Base-by-base conservation (phyloP, 2,888 invertebrate species). In the Monoplex corrugatus region DNA sequence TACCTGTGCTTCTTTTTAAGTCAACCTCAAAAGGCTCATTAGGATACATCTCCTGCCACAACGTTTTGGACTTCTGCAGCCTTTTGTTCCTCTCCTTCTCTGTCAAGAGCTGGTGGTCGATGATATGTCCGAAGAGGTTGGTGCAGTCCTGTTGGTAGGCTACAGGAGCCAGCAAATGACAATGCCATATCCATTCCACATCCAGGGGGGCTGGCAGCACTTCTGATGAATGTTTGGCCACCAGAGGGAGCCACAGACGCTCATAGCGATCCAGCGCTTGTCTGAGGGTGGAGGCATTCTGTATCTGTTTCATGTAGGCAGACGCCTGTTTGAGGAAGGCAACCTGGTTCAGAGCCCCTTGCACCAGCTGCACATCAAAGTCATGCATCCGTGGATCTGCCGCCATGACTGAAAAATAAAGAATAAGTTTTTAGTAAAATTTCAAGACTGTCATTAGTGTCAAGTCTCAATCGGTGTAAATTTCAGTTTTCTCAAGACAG, bases 171-270 rank as follows among this genome's bases (percentile, higher is more conserved):
- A 96, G 91, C 94, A 96, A 93, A 90, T 96, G 96, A 75, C 95
- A 95, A 91, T 96, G 96, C 96, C 96, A 96, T 10, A 96, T 94
- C 96, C 96, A 96, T 90, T 96, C 96, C 28, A 96, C 96, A 91
- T 96, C 96, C 50, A 96, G 90, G 23, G 96, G 96, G 2, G 96
- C 96, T n/a, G 96, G 95, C 68, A 96, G 92, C 43, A 94, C 93
- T 40, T 94, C 91, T 28, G 93, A 93, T 10, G 92, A 92, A 57
- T 94, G 92, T 83, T 93, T 93, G 23, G 95, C 95, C 88, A 96
- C 96, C 90, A 96, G 93, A n/a, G 96, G 96, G 68, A 96, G 93
- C 96, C 96, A 96, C 88, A 94, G 95, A 44, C 93, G 93, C 92
- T 96, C 96, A 93, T 96, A 96, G 35, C 96, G 94, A 43, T 96